Percentiles rank a stretch among this genome's conserved stretches.
Evolutionary conservation across 1,140 invertebrate genomes (phyloP).

Genomic region (Pseudobourletiella spinata): DNA sequence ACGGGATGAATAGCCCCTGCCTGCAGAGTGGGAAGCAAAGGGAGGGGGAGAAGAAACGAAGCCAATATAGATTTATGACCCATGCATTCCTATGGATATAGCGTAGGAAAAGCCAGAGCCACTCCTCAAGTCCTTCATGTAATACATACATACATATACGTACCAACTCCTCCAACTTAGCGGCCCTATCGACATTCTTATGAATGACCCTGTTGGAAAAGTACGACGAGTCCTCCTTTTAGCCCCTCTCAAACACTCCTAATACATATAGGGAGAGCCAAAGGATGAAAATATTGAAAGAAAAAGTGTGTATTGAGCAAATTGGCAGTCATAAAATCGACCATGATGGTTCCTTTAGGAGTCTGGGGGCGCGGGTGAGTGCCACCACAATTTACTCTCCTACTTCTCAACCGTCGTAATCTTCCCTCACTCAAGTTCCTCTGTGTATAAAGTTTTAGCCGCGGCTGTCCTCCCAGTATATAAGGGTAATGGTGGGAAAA

Average conservation of each 20-base stretch:
- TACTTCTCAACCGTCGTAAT: background rate
- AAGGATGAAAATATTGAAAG: slow-evolving; percentile 5
- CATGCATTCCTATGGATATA: background rate
- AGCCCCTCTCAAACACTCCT: too few relatives aligned
- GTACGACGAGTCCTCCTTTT: background rate
- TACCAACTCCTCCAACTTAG: too few relatives aligned
- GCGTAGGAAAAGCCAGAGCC: background rate
- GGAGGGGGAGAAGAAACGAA: background rate
- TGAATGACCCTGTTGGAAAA: slow-evolving; percentile 9
- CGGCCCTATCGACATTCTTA: slow-evolving; percentile 3
- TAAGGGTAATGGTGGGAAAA: too few relatives aligned
- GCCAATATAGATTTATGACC: background rate
- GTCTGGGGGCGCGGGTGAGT: too few relatives aligned
- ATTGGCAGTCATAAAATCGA: slow-evolving; percentile 17
- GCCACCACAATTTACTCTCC: background rate
- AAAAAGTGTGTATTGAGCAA: slow-evolving; percentile 5
- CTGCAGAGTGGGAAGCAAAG: background rate
- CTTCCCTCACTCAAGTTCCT: too few relatives aligned
- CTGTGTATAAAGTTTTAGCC: too few relatives aligned
- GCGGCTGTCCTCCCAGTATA: too few relatives aligned
- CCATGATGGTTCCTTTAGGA: background rate
- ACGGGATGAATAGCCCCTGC: too few relatives aligned
- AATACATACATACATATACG: too few relatives aligned
- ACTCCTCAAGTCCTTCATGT: background rate
- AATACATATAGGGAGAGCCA: too few relatives aligned